phyloP scores from a whole-genome alignment of 2,113 vertebrate genomes.

The Eptesicus fuscus region DNA sequence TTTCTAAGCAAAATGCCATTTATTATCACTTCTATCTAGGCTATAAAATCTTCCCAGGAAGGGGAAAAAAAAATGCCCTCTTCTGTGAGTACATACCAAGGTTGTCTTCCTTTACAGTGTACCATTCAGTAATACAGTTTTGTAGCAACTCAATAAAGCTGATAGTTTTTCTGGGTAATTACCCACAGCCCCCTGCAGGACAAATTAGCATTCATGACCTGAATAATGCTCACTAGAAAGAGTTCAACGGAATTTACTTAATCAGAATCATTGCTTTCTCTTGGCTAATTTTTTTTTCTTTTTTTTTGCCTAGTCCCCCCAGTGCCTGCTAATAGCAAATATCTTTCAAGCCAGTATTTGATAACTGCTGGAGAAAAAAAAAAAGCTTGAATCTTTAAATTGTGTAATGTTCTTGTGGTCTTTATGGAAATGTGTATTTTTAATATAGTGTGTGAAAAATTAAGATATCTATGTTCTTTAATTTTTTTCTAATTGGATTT shows the following conservation, averaged over 20 bases:
- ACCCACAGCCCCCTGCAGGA: constrained; percentile 87
- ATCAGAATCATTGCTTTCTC: constrained; percentile 86
- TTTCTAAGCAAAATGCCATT: constrained; percentile 69
- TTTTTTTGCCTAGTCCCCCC: constrained; percentile 71
- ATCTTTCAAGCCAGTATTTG: constrained; percentile 73
- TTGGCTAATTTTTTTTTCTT: constrained; percentile 74
- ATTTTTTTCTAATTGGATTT: constrained; percentile 50
- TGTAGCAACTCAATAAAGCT: constrained; percentile 86
- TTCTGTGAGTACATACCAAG: constrained; percentile 74
- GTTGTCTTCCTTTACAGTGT: constrained; percentile 79
- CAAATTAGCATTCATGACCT: constrained; percentile 90
- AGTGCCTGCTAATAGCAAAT: constrained; percentile 78
- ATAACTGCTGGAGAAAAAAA: constrained; percentile 61
- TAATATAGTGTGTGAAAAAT: constrained; percentile 27
- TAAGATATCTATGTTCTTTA: constrained; percentile 27
- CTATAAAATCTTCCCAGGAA: constrained; percentile 55
- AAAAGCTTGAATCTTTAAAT: constrained; percentile 62
- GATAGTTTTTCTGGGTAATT: constrained; percentile 89
- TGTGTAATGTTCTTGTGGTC: constrained; percentile 50
- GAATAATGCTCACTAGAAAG: constrained; percentile 88
- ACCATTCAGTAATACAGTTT: constrained; percentile 81
- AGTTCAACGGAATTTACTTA: constrained; percentile 89
- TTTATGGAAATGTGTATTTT: constrained; percentile 32
- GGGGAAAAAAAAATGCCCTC: constrained; percentile 20
- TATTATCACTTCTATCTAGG: constrained; percentile 61